A percentile compares a stretch with the other conserved stretches of the same genome.
phyloP scores from a whole-genome alignment of 2,888 invertebrate genomes.

The Lamellibrachia satsuma region DNA sequence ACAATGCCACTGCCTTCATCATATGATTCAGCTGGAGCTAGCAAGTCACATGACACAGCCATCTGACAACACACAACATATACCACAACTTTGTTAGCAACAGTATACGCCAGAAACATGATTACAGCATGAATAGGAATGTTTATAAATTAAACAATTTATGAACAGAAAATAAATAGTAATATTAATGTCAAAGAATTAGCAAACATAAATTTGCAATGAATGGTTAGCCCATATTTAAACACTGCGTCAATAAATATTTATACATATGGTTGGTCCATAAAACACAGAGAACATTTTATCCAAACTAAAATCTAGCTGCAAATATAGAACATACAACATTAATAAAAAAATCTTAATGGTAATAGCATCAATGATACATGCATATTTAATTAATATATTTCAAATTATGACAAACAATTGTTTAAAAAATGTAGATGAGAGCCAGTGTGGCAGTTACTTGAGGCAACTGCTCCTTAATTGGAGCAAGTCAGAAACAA shows the following conservation, averaged over 20 bases:
- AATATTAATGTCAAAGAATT: too few relatives aligned
- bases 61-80: background rate
- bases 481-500: background rate
- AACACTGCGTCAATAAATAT: too few relatives aligned
- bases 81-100: background rate
- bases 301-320: too few relatives aligned
- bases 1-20: constrained; percentile 49
- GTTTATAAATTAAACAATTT: background rate
- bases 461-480: background rate
- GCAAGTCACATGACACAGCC: constrained; percentile 8
- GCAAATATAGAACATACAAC: too few relatives aligned
- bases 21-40: constrained; percentile 1
- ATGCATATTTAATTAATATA: background rate
- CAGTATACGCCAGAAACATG: background rate
- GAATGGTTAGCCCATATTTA: too few relatives aligned
- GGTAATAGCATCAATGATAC: background rate
- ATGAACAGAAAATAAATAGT: background rate
- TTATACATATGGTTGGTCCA: too few relatives aligned
- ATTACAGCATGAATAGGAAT: background rate
- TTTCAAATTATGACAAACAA: background rate
- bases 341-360: too few relatives aligned
- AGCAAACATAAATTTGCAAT: too few relatives aligned
- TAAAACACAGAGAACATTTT: too few relatives aligned
- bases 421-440: background rate
- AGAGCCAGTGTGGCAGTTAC: background rate